These are phyloP conservation scores for Brachionus koreanus DNA, from an alignment of 1,140 invertebrate species.

Conservation along the genomic window DNA sequence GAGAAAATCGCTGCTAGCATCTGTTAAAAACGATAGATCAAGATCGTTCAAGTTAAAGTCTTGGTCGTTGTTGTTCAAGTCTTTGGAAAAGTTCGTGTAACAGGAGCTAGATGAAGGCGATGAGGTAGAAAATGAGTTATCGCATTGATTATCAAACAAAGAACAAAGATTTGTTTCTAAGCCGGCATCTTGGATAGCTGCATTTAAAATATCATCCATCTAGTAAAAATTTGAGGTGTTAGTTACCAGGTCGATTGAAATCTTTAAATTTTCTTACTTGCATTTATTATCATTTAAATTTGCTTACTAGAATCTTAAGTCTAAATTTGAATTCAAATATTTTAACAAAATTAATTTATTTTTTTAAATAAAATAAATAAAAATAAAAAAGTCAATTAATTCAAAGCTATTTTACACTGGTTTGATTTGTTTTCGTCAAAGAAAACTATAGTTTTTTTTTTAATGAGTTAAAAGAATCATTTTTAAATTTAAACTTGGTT, in stretches of 20 bases:
- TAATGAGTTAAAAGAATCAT: no score
- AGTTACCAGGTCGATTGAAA: background rate
- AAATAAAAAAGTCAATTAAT: background rate
- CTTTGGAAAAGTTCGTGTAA: background rate
- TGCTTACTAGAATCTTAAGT: background rate
- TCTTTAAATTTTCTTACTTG: constrained; percentile 26
- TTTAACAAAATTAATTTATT: background rate
- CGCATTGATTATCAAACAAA: background rate
- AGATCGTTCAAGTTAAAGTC: constrained; percentile 15
- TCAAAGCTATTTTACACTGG: no score
- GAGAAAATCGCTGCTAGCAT: background rate
- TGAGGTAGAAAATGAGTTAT: constrained; percentile 5
- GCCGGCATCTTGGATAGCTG: constrained; percentile 40
- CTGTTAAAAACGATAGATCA: constrained; percentile 15
- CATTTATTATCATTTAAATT: constrained; percentile 8
- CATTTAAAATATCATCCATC: constrained; percentile 44
- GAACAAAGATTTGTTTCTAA: constrained; percentile 16
- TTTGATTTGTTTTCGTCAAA: no score
- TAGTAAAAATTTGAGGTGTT: background rate
- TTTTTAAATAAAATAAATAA: background rate
- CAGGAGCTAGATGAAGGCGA: constrained; percentile 14
- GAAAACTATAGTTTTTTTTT: no score
- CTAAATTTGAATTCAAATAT: background rate
- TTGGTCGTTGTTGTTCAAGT: constrained; percentile 20
- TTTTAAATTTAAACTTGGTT: background rate